Conservation (phyloP, 2,113 vertebrate genomes). For the Ariopsis seemanni region DNA sequence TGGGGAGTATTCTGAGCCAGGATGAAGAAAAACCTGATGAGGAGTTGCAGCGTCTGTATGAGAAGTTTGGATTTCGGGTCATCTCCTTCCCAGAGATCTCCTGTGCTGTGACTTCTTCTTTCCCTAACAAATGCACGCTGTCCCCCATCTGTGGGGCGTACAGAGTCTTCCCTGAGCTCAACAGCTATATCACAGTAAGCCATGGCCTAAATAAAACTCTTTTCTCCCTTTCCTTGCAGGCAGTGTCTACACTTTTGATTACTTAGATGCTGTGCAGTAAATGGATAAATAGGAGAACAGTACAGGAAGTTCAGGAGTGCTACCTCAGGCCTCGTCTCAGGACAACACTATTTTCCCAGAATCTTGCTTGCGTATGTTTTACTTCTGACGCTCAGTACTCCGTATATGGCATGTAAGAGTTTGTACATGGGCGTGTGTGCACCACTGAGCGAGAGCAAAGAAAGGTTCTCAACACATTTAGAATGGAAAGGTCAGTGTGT, state of each 20-base stretch:
- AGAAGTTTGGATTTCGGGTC: conserved; percentile 87
- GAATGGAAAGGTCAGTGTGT: background rate
- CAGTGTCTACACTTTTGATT: background rate
- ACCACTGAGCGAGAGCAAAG: background rate
- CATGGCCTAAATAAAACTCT: conserved; percentile 20
- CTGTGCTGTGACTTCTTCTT: conserved; percentile 83
- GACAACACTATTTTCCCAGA: conserved; percentile 49
- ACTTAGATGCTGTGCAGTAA: background rate
- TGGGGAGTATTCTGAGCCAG: conserved; percentile 89
- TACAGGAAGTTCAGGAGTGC: conserved; percentile 31
- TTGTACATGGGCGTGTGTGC: background rate
- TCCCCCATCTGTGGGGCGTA: conserved; percentile 80
- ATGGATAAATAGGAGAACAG: background rate
- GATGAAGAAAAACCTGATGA: conserved; percentile 75
- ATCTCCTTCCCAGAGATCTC: conserved; percentile 88
- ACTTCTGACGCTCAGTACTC: background rate
- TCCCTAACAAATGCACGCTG: conserved; percentile 78
- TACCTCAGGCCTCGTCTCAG: background rate
- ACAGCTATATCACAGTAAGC: conserved; percentile 85
- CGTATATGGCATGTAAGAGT: background rate
- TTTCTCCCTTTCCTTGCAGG: background rate
- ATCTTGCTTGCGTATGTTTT: conserved; percentile 27
- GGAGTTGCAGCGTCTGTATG: conserved; percentile 79
- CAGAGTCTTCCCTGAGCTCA: conserved; percentile 83
- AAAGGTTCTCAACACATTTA: background rate